Percentiles rank a stretch among this genome's conserved stretches.
These are phyloP conservation scores for Rhorus exstirpatorius DNA, from an alignment of 2,888 invertebrate species.

Conservation along the genomic window DNA sequence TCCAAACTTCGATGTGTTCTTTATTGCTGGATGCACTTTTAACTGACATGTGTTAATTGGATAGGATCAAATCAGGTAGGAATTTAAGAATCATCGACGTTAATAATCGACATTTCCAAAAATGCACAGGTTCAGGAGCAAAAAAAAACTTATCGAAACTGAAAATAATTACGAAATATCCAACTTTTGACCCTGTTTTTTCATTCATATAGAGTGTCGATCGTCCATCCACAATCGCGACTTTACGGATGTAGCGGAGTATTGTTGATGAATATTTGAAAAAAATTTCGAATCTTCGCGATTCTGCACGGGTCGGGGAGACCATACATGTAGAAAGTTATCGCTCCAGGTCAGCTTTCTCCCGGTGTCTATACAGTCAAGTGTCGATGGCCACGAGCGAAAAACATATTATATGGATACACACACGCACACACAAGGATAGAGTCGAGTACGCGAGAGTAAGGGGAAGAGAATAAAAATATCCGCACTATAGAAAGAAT, in stretches of 20 bases:
- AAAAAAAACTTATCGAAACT: background rate
- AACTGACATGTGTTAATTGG: no score
- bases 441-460: slow-evolving; percentile 21
- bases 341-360: slow-evolving; percentile 72
- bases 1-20: no score
- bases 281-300: slow-evolving; percentile 27
- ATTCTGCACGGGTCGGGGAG: slow-evolving; percentile 31
- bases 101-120: no score
- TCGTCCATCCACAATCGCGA: slow-evolving; percentile 15
- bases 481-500: slow-evolving; percentile 41
- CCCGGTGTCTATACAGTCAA: slow-evolving; percentile 50
- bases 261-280: slow-evolving; percentile 44
- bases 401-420: background rate
- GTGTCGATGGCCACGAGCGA: slow-evolving; percentile 40
- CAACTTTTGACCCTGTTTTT: background rate
- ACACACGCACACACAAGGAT: slow-evolving; percentile 19
- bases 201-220: no score
- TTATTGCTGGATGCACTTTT: no score
- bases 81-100: no score
- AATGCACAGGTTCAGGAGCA: no score
- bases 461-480: slow-evolving; percentile 11
- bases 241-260: slow-evolving; percentile 36
- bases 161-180: background rate
- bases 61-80: no score
- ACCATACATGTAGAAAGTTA: slow-evolving; percentile 71